Percentiles rank a stretch among this genome's conserved stretches.
These are phyloP conservation scores for Megalonaias nervosa DNA, from an alignment of 1,140 invertebrate genomes.

Conservation along the genomic window DNA sequence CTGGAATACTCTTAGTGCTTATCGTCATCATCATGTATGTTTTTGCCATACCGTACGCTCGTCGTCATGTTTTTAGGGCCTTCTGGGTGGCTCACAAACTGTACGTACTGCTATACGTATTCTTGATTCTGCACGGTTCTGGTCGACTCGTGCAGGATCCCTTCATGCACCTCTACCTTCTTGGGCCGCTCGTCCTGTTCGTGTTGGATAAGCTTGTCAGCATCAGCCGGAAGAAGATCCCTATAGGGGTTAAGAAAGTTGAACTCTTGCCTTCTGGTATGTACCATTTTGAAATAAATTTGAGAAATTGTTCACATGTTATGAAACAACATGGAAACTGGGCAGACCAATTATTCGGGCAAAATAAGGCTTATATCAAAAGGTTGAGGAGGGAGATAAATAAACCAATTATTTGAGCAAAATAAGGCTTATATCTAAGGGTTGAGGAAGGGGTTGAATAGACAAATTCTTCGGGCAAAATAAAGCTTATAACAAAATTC, in stretches of 20 bases:
- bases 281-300: neutral
- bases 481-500: no score
- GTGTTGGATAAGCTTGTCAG: conserved; percentile 94
- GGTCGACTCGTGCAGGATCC: conserved; percentile 83
- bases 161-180: conserved; percentile 95
- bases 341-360: no score
- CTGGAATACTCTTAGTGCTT: conserved; percentile 91
- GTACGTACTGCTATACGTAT: conserved; percentile 90
- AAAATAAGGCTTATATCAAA: no score
- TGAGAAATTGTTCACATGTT: neutral
- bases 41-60: conserved; percentile 94
- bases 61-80: conserved; percentile 80
- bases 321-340: no score
- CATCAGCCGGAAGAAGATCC: conserved; percentile 77
- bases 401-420: no score
- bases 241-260: conserved; percentile 96
- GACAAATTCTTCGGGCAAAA: no score
- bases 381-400: no score
- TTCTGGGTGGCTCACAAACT: conserved; percentile 97
- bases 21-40: conserved; percentile 98
- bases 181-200: conserved; percentile 92
- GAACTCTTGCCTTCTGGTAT: conserved; percentile 92
- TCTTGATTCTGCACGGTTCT: conserved; percentile 91
- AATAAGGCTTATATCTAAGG: no score
- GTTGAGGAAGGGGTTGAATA: no score